Percentiles rank a stretch among this genome's conserved stretches.
phyloP scores from a whole-genome alignment of 1,140 invertebrate species.

The Tenebrio molitor region DNA sequence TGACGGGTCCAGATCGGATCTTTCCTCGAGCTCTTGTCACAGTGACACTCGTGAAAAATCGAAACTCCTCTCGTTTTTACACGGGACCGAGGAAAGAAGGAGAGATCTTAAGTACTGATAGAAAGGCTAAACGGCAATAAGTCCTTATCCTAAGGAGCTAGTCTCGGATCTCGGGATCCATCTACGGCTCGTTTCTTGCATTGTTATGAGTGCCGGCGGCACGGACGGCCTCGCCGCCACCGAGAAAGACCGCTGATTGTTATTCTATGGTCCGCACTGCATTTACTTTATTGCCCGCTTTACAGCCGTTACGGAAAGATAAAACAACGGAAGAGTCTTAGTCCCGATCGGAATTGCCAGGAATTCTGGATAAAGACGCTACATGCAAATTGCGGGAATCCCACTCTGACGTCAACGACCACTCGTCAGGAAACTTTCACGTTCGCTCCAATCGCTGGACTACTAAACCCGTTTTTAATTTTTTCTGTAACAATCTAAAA shows the following conservation, averaged over 20 bases:
- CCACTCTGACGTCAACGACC: background rate
- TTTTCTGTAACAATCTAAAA: too few species aligned
- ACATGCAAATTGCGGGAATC: conserved; percentile 11
- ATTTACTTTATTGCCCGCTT: conserved; percentile 58
- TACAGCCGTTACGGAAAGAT: conserved; percentile 55
- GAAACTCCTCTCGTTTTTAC: conserved; percentile 52
- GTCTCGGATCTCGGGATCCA: conserved; percentile 47
- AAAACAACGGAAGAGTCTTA: conserved; percentile 43
- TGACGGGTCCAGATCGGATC: conserved; percentile 59
- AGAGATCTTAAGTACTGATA: conserved; percentile 48
- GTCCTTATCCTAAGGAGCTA: conserved; percentile 44
- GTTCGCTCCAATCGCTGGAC: too few species aligned
- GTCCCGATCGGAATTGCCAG: conserved; percentile 2
- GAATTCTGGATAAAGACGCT: conserved; percentile 28
- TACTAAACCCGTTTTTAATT: too few species aligned
- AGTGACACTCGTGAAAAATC: conserved; percentile 59
- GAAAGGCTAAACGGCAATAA: conserved; percentile 50
- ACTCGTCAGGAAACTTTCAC: too few species aligned
- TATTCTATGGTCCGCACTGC: conserved; percentile 54
- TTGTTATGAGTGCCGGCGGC: conserved; percentile 49
- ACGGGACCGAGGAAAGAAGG: conserved; percentile 37
- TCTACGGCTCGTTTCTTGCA: conserved; percentile 48
- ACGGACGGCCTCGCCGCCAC: conserved; percentile 41
- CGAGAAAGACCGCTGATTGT: conserved; percentile 54
- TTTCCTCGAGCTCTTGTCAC: conserved; percentile 55